phyloP scores from a whole-genome alignment of 1,140 invertebrate species.

The Hetaerina americana region DNA sequence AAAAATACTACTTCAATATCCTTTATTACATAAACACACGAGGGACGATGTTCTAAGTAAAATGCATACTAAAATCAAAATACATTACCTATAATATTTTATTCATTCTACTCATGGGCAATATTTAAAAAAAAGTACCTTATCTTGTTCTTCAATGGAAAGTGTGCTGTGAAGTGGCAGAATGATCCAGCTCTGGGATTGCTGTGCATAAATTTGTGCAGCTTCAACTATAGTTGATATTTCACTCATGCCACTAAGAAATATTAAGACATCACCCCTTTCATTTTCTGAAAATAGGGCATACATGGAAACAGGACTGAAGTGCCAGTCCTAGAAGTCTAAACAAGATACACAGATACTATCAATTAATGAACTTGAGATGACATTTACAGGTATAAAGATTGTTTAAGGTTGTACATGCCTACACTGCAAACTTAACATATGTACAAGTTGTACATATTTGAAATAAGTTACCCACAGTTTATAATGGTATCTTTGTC shows the following conservation, averaged over 20 bases:
- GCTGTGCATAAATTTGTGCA: conserved; percentile 67
- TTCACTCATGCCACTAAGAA: conserved; percentile 91
- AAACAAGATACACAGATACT: conserved; percentile 8
- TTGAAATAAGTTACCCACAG: no score
- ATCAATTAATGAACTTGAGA: not conserved
- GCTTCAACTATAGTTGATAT: conserved; percentile 85
- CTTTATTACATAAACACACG: no score
- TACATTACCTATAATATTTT: no score
- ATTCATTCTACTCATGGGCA: no score
- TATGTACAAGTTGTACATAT: no score
- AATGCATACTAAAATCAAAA: no score
- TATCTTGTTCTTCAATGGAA: conserved; percentile 90
- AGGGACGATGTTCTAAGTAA: no score
- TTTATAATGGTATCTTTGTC: no score
- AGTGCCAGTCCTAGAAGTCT: not conserved
- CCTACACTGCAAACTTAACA: no score
- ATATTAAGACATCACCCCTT: conserved; percentile 91
- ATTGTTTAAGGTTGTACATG: not conserved
- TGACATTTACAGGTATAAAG: conserved; percentile 1
- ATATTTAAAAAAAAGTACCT: no score
- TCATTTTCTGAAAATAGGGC: conserved; percentile 49
- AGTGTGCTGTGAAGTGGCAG: conserved; percentile 86
- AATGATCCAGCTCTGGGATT: conserved; percentile 84
- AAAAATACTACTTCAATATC: conserved; percentile 7
- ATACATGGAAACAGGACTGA: conserved; percentile 13